Percentiles rank a stretch among this genome's conserved stretches.
These are phyloP conservation scores for Dynastes hyllus DNA, from an alignment of 2,888 invertebrate species.

Conservation along the genomic window DNA sequence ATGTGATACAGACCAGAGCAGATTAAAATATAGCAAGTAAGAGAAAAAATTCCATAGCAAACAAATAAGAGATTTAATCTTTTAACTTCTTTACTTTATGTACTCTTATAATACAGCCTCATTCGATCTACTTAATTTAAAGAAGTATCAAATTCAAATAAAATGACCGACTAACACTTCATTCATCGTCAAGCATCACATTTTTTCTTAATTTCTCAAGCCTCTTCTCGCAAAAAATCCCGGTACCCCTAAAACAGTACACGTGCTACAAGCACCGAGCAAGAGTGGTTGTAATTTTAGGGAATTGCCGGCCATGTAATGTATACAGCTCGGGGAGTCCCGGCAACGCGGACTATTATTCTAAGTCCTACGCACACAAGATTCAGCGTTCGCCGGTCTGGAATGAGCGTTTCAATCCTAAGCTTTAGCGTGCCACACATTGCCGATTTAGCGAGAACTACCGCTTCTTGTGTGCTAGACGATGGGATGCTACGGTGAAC, in stretches of 20 bases:
- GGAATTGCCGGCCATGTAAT: slow-evolving; percentile 4
- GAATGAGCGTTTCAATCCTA: neutral
- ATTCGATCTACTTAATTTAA: neutral
- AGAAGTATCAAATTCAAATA: neutral
- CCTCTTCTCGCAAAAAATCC: neutral
- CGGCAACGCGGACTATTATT: slow-evolving; percentile 5
- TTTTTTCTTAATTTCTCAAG: too few species aligned
- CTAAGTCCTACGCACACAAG: slow-evolving; percentile 27
- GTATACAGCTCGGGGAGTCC: slow-evolving; percentile 3
- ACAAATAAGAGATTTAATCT: too few species aligned
- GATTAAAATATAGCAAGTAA: too few species aligned
- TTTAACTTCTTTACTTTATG: too few species aligned
- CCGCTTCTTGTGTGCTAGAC: neutral
- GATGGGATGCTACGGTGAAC: neutral
- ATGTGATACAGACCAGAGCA: too few species aligned
- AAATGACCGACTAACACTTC: neutral
- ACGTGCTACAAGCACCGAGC: neutral
- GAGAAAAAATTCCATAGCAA: too few species aligned
- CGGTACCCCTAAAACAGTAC: neutral
- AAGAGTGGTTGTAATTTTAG: slow-evolving; percentile 4
- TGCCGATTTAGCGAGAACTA: neutral
- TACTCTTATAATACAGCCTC: too few species aligned
- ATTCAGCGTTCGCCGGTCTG: neutral
- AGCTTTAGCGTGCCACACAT: neutral
- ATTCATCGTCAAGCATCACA: neutral